A percentile compares a stretch with the other conserved stretches of the same genome.
Conservation (phyloP, 1,140 invertebrate genomes). For the Trichoplusia ni region DNA sequence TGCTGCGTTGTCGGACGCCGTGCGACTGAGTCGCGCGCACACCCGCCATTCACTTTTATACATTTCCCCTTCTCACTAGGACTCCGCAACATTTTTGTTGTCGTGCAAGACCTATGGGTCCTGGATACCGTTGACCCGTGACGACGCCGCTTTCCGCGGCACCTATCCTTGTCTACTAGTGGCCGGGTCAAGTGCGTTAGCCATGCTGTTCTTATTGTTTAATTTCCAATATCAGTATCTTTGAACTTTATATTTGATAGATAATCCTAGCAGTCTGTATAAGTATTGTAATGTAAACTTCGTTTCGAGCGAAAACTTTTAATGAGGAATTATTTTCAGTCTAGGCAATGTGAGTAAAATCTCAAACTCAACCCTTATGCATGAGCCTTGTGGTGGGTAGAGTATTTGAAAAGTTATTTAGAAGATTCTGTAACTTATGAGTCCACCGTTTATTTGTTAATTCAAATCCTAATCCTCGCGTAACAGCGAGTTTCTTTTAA, state of each 20-base stretch:
- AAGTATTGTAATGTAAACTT: no score
- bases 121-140: constrained; percentile 42
- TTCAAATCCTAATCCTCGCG: background rate
- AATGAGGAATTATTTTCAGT: no score
- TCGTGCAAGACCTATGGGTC: constrained; percentile 36
- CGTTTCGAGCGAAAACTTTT: no score
- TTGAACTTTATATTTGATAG: background rate
- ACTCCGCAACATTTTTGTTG: constrained; percentile 31
- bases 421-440: background rate
- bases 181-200: constrained; percentile 13
- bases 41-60: constrained; percentile 65
- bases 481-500: constrained; percentile 11
- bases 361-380: no score
- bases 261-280: no score
- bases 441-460: background rate
- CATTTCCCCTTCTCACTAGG: constrained; percentile 58
- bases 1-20: constrained; percentile 48
- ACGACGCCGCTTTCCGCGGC: constrained; percentile 6
- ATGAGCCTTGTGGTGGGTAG: no score
- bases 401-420: background rate
- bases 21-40: constrained; percentile 69
- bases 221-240: constrained; percentile 1
- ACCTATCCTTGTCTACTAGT: constrained; percentile 12
- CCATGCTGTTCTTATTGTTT: no score
- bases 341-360: no score